These are phyloP conservation scores for Masticophis lateralis DNA, from an alignment of 2,797 vertebrate genomes.

Conservation along the genomic window DNA sequence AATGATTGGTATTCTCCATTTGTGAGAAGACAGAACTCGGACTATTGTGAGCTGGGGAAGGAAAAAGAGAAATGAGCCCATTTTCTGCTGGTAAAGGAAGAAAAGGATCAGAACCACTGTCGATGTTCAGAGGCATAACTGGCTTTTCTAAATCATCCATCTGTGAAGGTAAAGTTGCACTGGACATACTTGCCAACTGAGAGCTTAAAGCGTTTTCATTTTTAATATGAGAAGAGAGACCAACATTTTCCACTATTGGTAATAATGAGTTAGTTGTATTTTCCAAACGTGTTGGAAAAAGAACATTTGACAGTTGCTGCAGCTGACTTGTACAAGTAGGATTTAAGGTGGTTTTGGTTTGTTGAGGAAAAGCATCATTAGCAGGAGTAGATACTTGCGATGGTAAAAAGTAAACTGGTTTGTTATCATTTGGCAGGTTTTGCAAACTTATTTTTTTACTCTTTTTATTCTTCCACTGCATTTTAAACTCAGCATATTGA, in stretches of 20 bases:
- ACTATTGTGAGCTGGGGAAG: slow-evolving; percentile 78
- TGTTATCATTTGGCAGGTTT: slow-evolving; percentile 65
- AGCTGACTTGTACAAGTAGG: slow-evolving; percentile 65
- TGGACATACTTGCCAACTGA: slow-evolving; percentile 71
- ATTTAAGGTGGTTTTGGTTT: slow-evolving; percentile 70
- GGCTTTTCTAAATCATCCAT: slow-evolving; percentile 76
- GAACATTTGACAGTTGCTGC: slow-evolving; percentile 68
- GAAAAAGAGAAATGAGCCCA: slow-evolving; percentile 73
- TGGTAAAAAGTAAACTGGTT: slow-evolving; percentile 65
- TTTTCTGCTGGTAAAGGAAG: slow-evolving; percentile 86
- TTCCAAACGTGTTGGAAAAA: slow-evolving; percentile 74
- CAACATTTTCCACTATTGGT: slow-evolving; percentile 68
- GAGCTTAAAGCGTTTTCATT: slow-evolving; percentile 70
- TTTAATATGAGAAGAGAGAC: slow-evolving; percentile 73
- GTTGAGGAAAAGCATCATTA: slow-evolving; percentile 68
- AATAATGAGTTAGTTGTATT: slow-evolving; percentile 75
- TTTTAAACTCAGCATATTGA: slow-evolving; percentile 89
- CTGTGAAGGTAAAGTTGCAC: slow-evolving; percentile 70
- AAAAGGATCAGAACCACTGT: slow-evolving; percentile 85
- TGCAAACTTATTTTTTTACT: slow-evolving; percentile 64
- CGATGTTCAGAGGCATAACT: slow-evolving; percentile 82
- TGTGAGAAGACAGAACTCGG: slow-evolving; percentile 77
- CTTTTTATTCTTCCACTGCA: slow-evolving; percentile 80
- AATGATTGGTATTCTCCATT: slow-evolving; percentile 71
- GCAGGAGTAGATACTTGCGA: slow-evolving; percentile 65